These are phyloP conservation scores for Ictalurus furcatus DNA, from an alignment of 2,113 vertebrate species.

Conservation along the genomic window DNA sequence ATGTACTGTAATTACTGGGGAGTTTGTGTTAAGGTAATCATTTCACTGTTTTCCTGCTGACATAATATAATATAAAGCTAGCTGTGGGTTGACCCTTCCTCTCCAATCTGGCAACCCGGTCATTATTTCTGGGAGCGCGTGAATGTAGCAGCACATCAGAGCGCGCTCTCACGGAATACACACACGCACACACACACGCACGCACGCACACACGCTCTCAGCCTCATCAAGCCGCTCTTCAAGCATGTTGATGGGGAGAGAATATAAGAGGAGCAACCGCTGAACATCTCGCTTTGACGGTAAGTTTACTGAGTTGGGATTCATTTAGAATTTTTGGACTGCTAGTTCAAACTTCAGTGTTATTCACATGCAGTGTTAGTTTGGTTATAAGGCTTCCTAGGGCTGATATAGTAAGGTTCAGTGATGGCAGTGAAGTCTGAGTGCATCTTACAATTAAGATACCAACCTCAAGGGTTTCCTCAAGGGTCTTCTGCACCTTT, in stretches of 20 bases:
- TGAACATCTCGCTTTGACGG: slow-evolving; percentile 18
- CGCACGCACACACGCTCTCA: not conserved
- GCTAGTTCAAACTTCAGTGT: not conserved
- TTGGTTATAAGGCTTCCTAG: not conserved
- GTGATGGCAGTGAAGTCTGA: not conserved
- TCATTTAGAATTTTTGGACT: not conserved
- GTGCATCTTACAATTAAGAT: not conserved
- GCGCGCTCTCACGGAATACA: not conserved
- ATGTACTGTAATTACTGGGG: not conserved
- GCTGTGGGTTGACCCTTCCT: not conserved
- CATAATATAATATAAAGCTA: fast-evolving
- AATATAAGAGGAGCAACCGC: slow-evolving; percentile 5
- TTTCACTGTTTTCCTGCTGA: not conserved
- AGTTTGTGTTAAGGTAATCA: not conserved
- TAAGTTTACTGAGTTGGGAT: not conserved
- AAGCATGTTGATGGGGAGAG: slow-evolving; percentile 9
- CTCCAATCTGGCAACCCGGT: slow-evolving; percentile 32
- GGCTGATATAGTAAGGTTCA: not conserved
- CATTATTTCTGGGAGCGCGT: not conserved
- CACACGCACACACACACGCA: too few relatives aligned
- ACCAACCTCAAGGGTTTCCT: not conserved
- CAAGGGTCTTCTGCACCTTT: not conserved
- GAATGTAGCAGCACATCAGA: slow-evolving; percentile 8
- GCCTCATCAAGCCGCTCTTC: not conserved
- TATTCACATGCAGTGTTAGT: not conserved